Evolutionary conservation across 2,888 invertebrate species (phyloP), one percentile per base, ranked within the genome.

Genomic region (Operophtera brumata): DNA sequence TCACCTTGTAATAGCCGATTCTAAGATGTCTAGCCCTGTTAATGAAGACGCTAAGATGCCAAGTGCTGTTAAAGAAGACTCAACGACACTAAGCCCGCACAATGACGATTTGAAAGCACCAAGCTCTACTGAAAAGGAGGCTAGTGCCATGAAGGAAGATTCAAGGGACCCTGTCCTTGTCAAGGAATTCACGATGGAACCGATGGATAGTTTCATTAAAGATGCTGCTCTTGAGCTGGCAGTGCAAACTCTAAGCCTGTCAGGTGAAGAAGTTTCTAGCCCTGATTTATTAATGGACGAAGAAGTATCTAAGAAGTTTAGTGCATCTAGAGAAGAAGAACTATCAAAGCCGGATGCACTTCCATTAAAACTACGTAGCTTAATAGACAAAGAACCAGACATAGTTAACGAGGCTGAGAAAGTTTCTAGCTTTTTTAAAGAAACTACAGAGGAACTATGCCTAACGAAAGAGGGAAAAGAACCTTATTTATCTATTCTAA

Each of bases 131-230:
- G 13, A 36, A 6, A 36, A 36, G 11, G 36, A 4, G 13, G 2
- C 7, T 36, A 13, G 13, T 2, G 13, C 1, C 13, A 6, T 43
- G 8, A 46, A 41, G 0, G 32, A 13, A 9, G 57, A 64, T 10
- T 34, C 8, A 11, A 42, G 7, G 9, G 25, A 43, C 1, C 14
- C 14, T 6, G 47, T 30, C 43, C n/a, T 42, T 0, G 25, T 36
- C 14, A 64, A 52, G 25, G 44, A 9, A 47, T 47, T 20, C 36
- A 26, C 41, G 4, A 63, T 60, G 12, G 54, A 14, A 9, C 47
- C 51, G n/a, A n/a, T n/a, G n/a, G n/a, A n/a, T 0, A 61, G 53
- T 28, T 58, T 49, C 4, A 25, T 28, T 0, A 41, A 59, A 12
- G 47, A 14, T 1, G 54, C 46, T 3, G 55, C 8, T 7, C 34